Base-by-base conservation (phyloP, 2,888 invertebrate species). In the Ichneumoninae sp. region DNA sequence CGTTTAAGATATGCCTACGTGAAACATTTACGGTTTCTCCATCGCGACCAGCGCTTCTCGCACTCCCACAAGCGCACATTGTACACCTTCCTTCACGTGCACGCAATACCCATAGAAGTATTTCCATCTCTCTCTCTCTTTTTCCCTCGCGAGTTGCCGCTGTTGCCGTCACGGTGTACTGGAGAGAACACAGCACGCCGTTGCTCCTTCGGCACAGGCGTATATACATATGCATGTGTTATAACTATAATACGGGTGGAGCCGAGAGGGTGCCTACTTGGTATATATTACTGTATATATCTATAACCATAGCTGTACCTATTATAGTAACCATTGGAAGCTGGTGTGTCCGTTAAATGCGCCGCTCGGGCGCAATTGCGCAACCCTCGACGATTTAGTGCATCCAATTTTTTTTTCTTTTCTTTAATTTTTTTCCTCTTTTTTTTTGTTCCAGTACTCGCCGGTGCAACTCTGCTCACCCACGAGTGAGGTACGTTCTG, bases 321-420 rank as follows among this genome's bases (percentile, higher is more conserved):
- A 77, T 60, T 62, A 75, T 50, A 57, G 50, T 69, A 66, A 54
- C 62, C 72, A 72, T 72, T 60, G 72, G 40, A 77, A 82, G 66
- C 66, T 50, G 82, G 82, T 77, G 77, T 82, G 77, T 82, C 82
- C 82, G 77, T 82, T 78, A 68, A 82, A 82, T 82, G 72, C 68
- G 77, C 76, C 83, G 77, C 81, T 81, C 81, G 72, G 77, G 70
- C 77, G 76, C 72, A 52, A 85, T 86, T 85, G 85, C 85, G 80
- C 78, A 85, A 86, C 80, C 50, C 36, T 33, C 68, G 52, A 77
- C 84, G 83, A 86, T 86, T 83, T 86, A 86, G 86, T 86, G 86
- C 85, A 86, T 86, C 85, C 83, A 82, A 82, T 86, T 84, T 80
- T 84, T 80, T 50, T 68, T 33, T 16, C 16, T 47, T 47, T 47